Base-by-base conservation (phyloP, 2,888 invertebrate genomes). In the Megastigmus dorsalis region DNA sequence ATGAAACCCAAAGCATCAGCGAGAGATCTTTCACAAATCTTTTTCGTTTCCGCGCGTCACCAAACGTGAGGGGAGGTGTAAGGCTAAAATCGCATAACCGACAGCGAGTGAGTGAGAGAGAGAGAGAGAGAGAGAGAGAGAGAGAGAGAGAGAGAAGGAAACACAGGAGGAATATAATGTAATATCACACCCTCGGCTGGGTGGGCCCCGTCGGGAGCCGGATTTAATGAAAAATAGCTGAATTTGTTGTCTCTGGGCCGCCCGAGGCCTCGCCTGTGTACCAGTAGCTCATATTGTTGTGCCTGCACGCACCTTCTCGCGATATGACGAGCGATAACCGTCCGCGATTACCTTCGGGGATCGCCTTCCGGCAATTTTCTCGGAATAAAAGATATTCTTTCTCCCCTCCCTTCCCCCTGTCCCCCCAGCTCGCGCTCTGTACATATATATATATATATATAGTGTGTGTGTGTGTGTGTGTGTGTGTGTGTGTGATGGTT, bases 141-240 rank as follows among this genome's bases (percentile, higher is more conserved):
- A 20, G 50, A 26, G 36, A n/a, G 18, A 7, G 70, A 43, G 30
- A 20, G 60, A 52, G 43, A 36, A 48, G 72, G 59, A 66, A 77
- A 78, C 79, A 79, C 80, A 80, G 80, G 81, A 82, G 79, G 76
- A 83, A 80, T 79, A 83, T 82, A 81, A 83, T 79, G 80, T 80
- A 82, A 83, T 82, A 82, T 84, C 82, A 78, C 81, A 80, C 80
- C 80, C 80, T 79, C 76, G 63, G 68, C 38, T 18, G 52, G 18
- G 15, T 13, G 45, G 76, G 75, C 77, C 79, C 82, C 80, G 62
- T 30, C 77, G 81, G 84, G 84, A 82, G 80, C 70, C 75, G 82
- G 83, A 83, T 84, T 84, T 85, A 84, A 85, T 85, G 84, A 85
- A 85, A 85, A 84, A 83, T 85, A 80, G 83, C 81, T 79, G 82